Base-by-base conservation (phyloP, 2,888 invertebrate species). In the Coleophora deauratella region DNA sequence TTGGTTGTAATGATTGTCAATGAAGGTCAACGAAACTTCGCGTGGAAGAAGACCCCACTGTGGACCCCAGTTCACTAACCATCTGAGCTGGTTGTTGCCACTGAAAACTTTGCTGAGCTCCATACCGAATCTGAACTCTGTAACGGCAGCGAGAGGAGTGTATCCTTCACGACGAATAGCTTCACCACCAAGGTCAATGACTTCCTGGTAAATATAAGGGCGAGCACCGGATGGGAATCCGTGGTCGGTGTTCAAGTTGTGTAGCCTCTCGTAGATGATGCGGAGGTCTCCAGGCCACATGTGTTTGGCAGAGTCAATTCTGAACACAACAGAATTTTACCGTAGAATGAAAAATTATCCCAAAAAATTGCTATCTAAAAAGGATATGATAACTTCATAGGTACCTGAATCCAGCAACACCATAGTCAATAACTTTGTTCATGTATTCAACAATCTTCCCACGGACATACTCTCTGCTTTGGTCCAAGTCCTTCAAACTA, bases 1-100 rank as follows among this genome's bases (percentile, higher is more conserved):
- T 68, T 96, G 96, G 62, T 93, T 95, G 67, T 97, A 97, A 61
- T 97, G 97, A 72, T 97, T 97, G 62, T 96, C 96, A 38, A 96
- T 89, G 62, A 96, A 96, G 11, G 92, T 90, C 0, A 96, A 59
- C 2, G 94, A 88, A 47, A 89, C 87, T 0, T 59, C 64, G 0
- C 87, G 86, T 13, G 88, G 78, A 1, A 92, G 55, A 27, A 94
- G 85, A n/a, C 87, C 88, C 93, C 94, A 94, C 6, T 57, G 75
- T 1, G 87, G 68, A 21, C 92, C 92, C 78, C 89, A 92, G 57
- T 80, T 91, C 0, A 55, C 49, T 7, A 93, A 70, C 86, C 89
- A 91, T 54, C 89, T 89, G 2, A 93, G 69, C 27, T 87, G 78
- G 53, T 92, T 91, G 9, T 78, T 55, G 1, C 91, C 89, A 69